Percentiles rank a stretch among this genome's conserved stretches.
Evolutionary conservation across 2,113 vertebrate genomes (phyloP).

Genomic region (Callipepla californica): DNA sequence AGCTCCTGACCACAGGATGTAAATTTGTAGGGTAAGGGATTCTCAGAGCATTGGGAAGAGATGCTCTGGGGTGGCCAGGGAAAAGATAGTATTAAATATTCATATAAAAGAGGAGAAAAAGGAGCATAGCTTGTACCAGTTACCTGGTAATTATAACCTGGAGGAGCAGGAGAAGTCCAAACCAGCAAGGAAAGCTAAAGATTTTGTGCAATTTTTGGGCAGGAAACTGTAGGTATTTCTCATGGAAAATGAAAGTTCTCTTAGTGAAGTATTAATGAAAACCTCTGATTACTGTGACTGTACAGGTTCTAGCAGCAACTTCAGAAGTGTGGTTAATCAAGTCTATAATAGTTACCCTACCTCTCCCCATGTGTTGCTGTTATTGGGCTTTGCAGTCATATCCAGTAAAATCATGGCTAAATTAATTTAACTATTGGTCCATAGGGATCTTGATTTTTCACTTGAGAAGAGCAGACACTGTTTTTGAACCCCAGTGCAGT

Average conservation of each 20-base stretch:
- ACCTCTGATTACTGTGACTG: background rate
- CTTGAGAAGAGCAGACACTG: background rate
- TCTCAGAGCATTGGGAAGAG: background rate
- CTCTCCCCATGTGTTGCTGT: background rate
- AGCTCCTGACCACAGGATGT: too few species aligned
- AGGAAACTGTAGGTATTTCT: background rate
- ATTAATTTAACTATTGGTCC: background rate
- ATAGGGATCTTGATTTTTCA: background rate
- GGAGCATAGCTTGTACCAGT: background rate
- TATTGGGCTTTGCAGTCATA: background rate
- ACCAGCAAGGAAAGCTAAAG: background rate
- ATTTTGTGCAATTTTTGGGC: background rate
- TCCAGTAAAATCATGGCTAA: background rate
- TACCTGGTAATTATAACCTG: background rate
- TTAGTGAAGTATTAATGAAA: background rate
- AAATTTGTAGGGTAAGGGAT: background rate
- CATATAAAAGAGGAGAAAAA: background rate
- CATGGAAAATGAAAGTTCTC: background rate
- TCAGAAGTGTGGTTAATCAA: background rate
- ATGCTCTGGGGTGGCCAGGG: background rate
- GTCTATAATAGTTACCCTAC: background rate
- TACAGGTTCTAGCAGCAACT: background rate
- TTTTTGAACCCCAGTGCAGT: background rate
- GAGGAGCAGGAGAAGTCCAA: background rate
- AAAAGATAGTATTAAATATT: background rate